phyloP scores from a whole-genome alignment of 2,113 vertebrate genomes.

The Acinonyx jubatus region DNA sequence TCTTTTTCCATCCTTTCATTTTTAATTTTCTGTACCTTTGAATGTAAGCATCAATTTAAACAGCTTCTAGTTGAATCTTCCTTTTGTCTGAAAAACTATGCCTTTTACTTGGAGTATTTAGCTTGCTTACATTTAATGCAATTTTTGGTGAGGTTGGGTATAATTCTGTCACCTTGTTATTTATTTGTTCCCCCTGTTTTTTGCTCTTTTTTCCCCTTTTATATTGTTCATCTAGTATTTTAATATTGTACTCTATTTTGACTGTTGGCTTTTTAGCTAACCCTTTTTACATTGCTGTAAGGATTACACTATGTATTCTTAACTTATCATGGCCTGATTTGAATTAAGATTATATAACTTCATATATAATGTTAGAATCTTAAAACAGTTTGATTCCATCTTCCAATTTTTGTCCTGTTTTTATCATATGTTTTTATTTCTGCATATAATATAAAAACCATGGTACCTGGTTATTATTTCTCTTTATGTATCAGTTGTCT shows the following conservation, averaged over 20 bases:
- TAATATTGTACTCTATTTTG: not conserved
- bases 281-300: not conserved
- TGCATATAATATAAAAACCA: not conserved
- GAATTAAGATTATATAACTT: not conserved
- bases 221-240: not conserved
- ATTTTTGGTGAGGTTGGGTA: not conserved
- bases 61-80: not conserved
- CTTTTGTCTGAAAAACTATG: not conserved
- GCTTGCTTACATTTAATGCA: not conserved
- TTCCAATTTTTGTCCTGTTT: not conserved
- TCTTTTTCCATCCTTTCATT: not conserved
- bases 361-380: not conserved
- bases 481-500: not conserved
- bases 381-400: not conserved
- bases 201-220: not conserved
- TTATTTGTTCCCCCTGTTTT: not conserved
- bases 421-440: constrained; percentile 1
- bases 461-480: not conserved
- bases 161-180: not conserved
- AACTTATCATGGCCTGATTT: not conserved
- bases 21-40: not conserved
- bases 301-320: not conserved
- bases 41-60: not conserved
- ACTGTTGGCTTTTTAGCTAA: not conserved
- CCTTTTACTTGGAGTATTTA: not conserved